Evolutionary conservation across 2,888 invertebrate species (phyloP), one percentile per base, ranked within the genome.

Genomic region (Eilema caniola): DNA sequence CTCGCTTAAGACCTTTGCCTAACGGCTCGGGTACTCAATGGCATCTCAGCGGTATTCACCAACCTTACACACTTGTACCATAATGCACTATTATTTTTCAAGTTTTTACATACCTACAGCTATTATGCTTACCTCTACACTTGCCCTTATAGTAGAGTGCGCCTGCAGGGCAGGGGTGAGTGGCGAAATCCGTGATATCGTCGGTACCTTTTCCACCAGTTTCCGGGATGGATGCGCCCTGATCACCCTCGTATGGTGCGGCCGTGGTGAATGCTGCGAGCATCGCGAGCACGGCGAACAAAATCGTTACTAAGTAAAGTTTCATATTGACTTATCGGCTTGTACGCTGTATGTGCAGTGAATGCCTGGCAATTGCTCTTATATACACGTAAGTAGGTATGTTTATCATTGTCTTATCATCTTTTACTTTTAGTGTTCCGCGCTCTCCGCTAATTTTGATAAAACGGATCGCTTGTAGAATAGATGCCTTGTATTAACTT

Each of bases 61-160:
- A n/a, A n/a, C n/a, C n/a, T n/a, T n/a, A n/a, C n/a, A n/a, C n/a
- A n/a, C n/a, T n/a, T n/a, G n/a, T n/a, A n/a, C n/a, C n/a, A n/a
- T n/a, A n/a, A n/a, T n/a, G n/a, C n/a, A n/a, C n/a, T n/a, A n/a
- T n/a, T n/a, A n/a, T 37, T 2, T 37, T 37, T 37, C 37, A 37
- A 37, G 37, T 37, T 14, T 2, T 1, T n/a, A n/a, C n/a, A n/a
- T 37, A 61, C 1, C n/a, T 61, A 61, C 20, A 16, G 8, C 11
- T 33, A 23, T 62, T n/a, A 14, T 23, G 7, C 62, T 37, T 33
- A 62, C 33, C 62, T 62, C 62, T 33, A 62, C 62, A 62, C 33
- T 23, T 37, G 62, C 62, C 33, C 12, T 20, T 20, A 23, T 62
- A 62, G 33, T 23, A 62, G 7, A 62, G 14, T 23, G 14, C 14